These are phyloP conservation scores for Volucella zonaria DNA, from an alignment of 2,888 invertebrate species.

Conservation along the genomic window DNA sequence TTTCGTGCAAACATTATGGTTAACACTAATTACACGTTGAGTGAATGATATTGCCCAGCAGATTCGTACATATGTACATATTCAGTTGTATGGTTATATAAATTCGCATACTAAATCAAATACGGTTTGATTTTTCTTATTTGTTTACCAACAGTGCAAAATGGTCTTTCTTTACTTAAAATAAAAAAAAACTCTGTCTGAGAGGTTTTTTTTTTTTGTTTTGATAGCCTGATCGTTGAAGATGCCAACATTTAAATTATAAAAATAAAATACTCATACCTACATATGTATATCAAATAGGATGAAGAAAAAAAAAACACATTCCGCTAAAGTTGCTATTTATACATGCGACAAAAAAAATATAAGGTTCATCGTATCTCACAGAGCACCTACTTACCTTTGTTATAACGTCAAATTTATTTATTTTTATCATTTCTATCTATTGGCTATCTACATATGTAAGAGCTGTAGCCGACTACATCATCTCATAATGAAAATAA, in stretches of 20 bases:
- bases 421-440: slow-evolving; percentile 36
- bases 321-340: slow-evolving; percentile 3
- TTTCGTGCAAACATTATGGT: slow-evolving; percentile 4
- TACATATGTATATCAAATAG: slow-evolving; percentile 1
- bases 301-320: background rate
- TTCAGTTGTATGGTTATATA: too few species aligned
- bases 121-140: too few species aligned
- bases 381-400: slow-evolving; percentile 19
- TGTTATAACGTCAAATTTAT: slow-evolving; percentile 21
- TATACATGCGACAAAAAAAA: slow-evolving; percentile 8
- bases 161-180: too few species aligned
- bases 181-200: too few species aligned
- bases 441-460: background rate
- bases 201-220: too few species aligned
- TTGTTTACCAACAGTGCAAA: too few species aligned
- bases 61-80: background rate
- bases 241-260: too few species aligned
- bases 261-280: too few species aligned
- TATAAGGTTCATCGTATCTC: slow-evolving; percentile 54
- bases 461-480: slow-evolving; percentile 24
- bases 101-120: too few species aligned
- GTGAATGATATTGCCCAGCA: slow-evolving; percentile 1
- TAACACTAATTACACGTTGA: background rate
- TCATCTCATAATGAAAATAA: slow-evolving; percentile 49
- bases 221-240: too few species aligned